A percentile compares a stretch with the other conserved stretches of the same genome.
phyloP scores from a whole-genome alignment of 1,140 invertebrate genomes.

The Venturia canescens region DNA sequence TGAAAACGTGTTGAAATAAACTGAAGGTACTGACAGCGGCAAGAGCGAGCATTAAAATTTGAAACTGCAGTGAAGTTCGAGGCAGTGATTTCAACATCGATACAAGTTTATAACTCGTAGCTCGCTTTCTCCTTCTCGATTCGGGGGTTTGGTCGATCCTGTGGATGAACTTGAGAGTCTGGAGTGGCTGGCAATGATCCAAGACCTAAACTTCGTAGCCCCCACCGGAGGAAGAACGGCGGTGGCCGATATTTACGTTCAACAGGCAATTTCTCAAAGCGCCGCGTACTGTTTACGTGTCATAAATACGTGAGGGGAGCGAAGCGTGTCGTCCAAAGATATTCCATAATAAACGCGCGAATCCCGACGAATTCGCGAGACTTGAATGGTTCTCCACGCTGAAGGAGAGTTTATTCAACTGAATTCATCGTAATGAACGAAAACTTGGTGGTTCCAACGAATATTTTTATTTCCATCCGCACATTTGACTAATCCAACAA shows the following conservation, averaged over 20 bases:
- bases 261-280: conserved; percentile 26
- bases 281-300: background rate
- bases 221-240: conserved; percentile 39
- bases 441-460: too few relatives aligned
- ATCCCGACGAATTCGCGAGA: background rate
- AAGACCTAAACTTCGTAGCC: conserved; percentile 14
- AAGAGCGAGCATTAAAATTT: too few relatives aligned
- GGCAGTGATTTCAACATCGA: conserved; percentile 9
- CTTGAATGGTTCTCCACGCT: too few relatives aligned
- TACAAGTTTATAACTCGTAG: conserved; percentile 11
- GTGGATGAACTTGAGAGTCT: conserved; percentile 61
- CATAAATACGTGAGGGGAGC: background rate
- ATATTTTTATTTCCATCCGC: too few relatives aligned
- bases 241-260: conserved; percentile 62
- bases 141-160: background rate
- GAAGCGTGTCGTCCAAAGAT: background rate
- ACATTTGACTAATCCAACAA: too few relatives aligned
- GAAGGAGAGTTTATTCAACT: too few relatives aligned
- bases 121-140: conserved; percentile 1
- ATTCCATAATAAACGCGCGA: background rate
- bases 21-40: too few relatives aligned
- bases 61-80: too few relatives aligned
- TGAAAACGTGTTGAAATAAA: too few relatives aligned
- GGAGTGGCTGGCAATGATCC: conserved; percentile 53
- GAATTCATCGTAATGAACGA: too few relatives aligned